A percentile compares a stretch with the other conserved stretches of the same genome.
These are phyloP conservation scores for Oncorhynchus tshawytscha DNA, from an alignment of 2,113 vertebrate species.

Conservation along the genomic window DNA sequence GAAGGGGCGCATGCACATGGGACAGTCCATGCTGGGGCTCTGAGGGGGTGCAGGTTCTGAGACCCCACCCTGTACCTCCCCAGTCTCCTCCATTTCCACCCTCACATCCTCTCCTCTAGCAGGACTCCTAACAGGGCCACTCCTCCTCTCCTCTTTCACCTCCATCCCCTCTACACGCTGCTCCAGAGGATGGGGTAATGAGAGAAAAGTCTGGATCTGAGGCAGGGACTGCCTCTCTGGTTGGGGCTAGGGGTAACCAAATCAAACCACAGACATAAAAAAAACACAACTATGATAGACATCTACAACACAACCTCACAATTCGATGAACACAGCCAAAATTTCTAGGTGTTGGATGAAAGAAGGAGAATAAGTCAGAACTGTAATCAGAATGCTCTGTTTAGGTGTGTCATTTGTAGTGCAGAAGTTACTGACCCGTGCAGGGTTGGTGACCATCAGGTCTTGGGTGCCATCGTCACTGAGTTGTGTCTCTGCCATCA, in stretches of 20 bases:
- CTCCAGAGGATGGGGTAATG: neutral
- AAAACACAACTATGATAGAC: too few relatives aligned
- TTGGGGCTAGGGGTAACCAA: neutral
- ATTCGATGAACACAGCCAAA: too few relatives aligned
- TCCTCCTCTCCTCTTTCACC: conserved; percentile 10
- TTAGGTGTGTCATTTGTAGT: neutral
- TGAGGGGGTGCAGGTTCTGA: neutral
- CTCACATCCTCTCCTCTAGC: neutral
- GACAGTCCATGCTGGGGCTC: conserved; percentile 73
- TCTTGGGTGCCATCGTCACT: conserved; percentile 55
- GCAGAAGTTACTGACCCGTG: conserved; percentile 10
- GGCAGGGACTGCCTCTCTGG: conserved; percentile 1
- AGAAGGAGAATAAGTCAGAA: too few relatives aligned
- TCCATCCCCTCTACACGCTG: conserved; percentile 37
- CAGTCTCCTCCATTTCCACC: conserved; percentile 6
- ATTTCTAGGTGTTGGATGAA: too few relatives aligned
- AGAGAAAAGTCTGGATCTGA: neutral
- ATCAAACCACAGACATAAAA: too few relatives aligned
- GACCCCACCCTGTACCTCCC: neutral
- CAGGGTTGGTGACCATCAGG: conserved; percentile 39
- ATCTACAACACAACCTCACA: too few relatives aligned
- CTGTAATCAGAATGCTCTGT: neutral
- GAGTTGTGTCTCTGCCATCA: conserved; percentile 80
- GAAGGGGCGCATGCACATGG: conserved; percentile 81
- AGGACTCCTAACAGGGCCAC: neutral